Evolutionary conservation across 2,888 invertebrate genomes (phyloP), one percentile per base, ranked within the genome.

Genomic region (Galeruca laticollis): DNA sequence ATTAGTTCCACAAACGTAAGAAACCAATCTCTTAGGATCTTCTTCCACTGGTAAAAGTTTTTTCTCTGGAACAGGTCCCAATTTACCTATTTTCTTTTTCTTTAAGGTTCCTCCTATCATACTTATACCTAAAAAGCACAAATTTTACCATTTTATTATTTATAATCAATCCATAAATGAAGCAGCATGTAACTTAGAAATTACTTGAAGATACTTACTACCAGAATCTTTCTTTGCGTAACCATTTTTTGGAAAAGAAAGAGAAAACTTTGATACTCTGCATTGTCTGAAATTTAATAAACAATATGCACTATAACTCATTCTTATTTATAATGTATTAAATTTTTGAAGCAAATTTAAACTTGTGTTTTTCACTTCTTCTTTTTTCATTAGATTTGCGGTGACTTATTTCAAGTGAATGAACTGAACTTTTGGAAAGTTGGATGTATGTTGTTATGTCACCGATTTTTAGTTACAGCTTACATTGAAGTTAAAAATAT

Each of bases 1-100:
- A 83, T 98, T 97, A 68, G 93, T 92, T 2, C 98, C 98, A 79
- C 97, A 97, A 9, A 94, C 92, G 81, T 89, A 92, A 67, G 87
- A 91, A 0, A 93, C 89, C 33, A 98, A 87, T 82, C 90, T 93
- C 26, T 90, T 85, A 0, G 93, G 88, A 86, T 98, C 96, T 0
- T 90, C 94, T 87, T 97, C 97, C 1, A 97, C 96, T 0, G 94
- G 93, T 71, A 96, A 83, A 37, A 89, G 86, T 79, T 88, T 90
- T 84, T 94, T 94, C 81, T 94, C 92, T 79, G 90, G 87, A 10
- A 88, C 80, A 2, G 88, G 87, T 0, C 91, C 89, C 2, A 89
- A 77, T 84, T 91, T 91, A 11, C 89, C 90, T 0, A 85, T 80
- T 80, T 90, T 91, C 82, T 91, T 90, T 78, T 91, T 92, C 60